Percentiles rank a stretch among this genome's conserved stretches.
phyloP scores from a whole-genome alignment of 2,888 invertebrate genomes.

The Cantharis rustica region DNA sequence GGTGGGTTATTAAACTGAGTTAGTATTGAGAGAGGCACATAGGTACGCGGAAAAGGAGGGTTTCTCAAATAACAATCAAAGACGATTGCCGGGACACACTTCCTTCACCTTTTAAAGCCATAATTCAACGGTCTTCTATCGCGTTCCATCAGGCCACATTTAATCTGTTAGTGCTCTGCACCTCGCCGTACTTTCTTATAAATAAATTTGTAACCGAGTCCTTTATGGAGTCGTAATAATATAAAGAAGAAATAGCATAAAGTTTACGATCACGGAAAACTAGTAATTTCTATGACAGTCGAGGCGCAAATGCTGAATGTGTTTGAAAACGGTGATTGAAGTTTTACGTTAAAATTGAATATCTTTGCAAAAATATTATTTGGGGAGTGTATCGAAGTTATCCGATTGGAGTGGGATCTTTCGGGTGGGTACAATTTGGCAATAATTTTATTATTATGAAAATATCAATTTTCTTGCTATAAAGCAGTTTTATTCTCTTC shows the following conservation, averaged over 20 bases:
- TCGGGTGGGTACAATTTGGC: conserved; percentile 38
- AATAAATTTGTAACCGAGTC: conserved; percentile 50
- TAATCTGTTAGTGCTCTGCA: conserved; percentile 45
- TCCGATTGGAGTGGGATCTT: background rate
- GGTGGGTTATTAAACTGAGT: conserved; percentile 42
- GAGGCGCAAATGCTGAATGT: conserved; percentile 40
- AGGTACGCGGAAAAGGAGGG: conserved; percentile 43
- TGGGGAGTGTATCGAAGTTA: background rate
- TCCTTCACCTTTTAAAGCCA: conserved; percentile 41
- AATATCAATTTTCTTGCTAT: conserved; percentile 48
- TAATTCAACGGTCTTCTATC: conserved; percentile 50
- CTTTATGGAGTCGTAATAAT: conserved; percentile 49
- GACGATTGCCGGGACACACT: conserved; percentile 46
- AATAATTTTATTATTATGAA: conserved; percentile 45
- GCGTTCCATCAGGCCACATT: conserved; percentile 48
- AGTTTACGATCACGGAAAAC: conserved; percentile 48
- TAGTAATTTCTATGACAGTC: conserved; percentile 37
- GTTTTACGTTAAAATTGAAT: conserved; percentile 29
- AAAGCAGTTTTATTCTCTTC: conserved; percentile 47
- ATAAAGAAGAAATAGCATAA: conserved; percentile 51
- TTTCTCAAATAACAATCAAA: conserved; percentile 51
- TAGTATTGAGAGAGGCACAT: conserved; percentile 34
- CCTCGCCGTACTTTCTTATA: conserved; percentile 43
- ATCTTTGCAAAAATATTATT: background rate
- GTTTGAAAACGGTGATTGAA: conserved; percentile 38